Evolutionary conservation across 2,888 invertebrate species (phyloP).

Genomic region (Biston stratarius): DNA sequence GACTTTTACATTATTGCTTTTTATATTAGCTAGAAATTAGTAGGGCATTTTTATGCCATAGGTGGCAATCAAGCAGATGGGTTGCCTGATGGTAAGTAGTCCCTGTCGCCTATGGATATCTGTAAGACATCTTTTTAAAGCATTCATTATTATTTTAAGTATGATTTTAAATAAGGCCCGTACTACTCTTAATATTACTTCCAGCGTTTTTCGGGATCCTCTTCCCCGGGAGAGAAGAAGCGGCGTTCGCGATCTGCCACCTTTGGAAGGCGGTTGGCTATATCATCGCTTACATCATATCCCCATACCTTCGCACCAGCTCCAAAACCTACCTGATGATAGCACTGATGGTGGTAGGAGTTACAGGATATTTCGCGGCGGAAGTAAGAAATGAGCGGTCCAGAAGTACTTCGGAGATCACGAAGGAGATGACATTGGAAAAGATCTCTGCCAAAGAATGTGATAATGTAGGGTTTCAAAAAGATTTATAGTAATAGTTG

Average conservation of each 20-base stretch:
- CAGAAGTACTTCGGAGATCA: conserved; percentile 50
- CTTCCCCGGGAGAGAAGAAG: conserved; percentile 88
- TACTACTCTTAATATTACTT: conserved; percentile 21
- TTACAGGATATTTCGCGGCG: conserved; percentile 81
- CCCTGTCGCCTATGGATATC: no score
- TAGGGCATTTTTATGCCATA: no score
- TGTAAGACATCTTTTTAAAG: no score
- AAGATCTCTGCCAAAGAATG: conserved; percentile 59
- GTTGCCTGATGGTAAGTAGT: no score
- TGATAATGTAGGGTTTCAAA: conserved; percentile 73
- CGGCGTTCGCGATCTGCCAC: conserved; percentile 90
- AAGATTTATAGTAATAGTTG: neutral
- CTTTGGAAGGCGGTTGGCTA: conserved; percentile 90
- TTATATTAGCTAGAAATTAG: no score
- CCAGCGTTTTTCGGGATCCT: conserved; percentile 88
- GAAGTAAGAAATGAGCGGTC: conserved; percentile 64
- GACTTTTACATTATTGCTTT: no score
- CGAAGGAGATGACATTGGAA: conserved; percentile 41
- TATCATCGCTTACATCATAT: conserved; percentile 87
- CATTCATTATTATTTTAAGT: no score
- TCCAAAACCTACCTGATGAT: conserved; percentile 85
- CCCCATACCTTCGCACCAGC: conserved; percentile 82
- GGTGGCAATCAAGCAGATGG: no score
- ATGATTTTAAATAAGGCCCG: no score
- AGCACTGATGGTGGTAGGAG: conserved; percentile 78